Percentiles rank a stretch among this genome's conserved stretches.
These are phyloP conservation scores for Trematomus bernacchii DNA, from an alignment of 2,797 vertebrate genomes.

Conservation along the genomic window DNA sequence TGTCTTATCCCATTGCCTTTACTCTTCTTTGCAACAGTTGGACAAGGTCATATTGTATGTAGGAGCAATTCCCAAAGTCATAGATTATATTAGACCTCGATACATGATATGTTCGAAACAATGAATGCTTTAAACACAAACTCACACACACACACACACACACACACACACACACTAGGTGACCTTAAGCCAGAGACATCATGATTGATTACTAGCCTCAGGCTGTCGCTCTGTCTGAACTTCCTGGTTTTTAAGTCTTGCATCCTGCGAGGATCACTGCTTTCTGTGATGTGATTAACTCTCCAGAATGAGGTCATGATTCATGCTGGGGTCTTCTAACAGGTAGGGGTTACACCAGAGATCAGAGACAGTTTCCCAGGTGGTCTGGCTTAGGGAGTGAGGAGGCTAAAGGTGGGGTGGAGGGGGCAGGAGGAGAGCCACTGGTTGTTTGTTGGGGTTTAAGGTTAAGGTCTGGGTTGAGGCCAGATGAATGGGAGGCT, in stretches of 20 bases:
- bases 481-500: neutral
- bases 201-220: conserved; percentile 79
- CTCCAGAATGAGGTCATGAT: conserved; percentile 67
- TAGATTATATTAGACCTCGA: conserved; percentile 10
- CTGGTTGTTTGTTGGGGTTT: conserved; percentile 25
- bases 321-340: conserved; percentile 59
- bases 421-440: conserved; percentile 7
- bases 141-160: conserved; percentile 18
- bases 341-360: conserved; percentile 49
- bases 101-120: conserved; percentile 40
- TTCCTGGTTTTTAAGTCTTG: conserved; percentile 75
- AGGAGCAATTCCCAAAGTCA: neutral
- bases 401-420: conserved; percentile 10
- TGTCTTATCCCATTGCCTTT: conserved; percentile 2
- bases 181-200: conserved; percentile 58
- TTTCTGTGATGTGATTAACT: conserved; percentile 76
- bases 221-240: conserved; percentile 70
- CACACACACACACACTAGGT: conserved; percentile 45
- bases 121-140: conserved; percentile 31
- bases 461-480: conserved; percentile 26
- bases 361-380: conserved; percentile 59
- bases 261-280: conserved; percentile 71
- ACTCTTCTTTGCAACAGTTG: conserved; percentile 14
- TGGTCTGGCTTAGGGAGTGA: conserved; percentile 50
- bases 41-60: conserved; percentile 6